phyloP scores from a whole-genome alignment of 2,888 invertebrate species.

The Chrysina gloriosa region DNA sequence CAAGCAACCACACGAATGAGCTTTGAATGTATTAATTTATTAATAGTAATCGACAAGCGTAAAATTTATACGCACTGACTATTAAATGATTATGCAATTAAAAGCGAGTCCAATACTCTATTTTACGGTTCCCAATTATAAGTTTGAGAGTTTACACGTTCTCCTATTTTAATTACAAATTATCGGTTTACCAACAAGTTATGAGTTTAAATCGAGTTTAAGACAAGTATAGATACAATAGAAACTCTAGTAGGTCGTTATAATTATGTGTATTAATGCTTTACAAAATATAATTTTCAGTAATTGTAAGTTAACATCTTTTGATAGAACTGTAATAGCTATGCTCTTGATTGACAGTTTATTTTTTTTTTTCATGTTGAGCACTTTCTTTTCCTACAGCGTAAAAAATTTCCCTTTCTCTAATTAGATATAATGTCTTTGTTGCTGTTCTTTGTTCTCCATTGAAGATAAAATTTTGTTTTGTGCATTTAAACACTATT shows the following conservation, averaged over 20 bases:
- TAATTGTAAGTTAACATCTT: too few relatives aligned
- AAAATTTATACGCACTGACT: conserved; percentile 4
- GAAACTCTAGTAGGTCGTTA: conserved; percentile 11
- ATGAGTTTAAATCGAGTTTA: background rate
- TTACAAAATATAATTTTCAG: too few relatives aligned
- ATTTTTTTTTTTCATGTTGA: too few relatives aligned
- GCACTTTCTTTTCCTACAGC: too few relatives aligned
- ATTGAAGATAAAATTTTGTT: too few relatives aligned
- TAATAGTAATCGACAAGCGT: conserved; percentile 13
- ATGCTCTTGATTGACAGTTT: too few relatives aligned
- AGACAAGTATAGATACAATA: background rate
- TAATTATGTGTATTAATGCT: too few relatives aligned
- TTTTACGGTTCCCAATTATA: conserved; percentile 33
- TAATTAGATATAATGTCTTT: too few relatives aligned
- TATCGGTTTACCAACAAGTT: conserved; percentile 12
- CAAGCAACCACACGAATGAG: background rate
- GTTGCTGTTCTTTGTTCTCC: too few relatives aligned
- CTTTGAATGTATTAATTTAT: conserved; percentile 36
- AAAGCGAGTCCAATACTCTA: conserved; percentile 2
- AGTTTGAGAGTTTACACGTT: conserved; percentile 21
- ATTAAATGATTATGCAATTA: conserved; percentile 28
- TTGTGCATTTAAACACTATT: too few relatives aligned
- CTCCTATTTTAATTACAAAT: conserved; percentile 27
- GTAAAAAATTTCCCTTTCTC: too few relatives aligned
- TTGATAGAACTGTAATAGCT: too few relatives aligned